Evolutionary conservation across 2,888 invertebrate species (phyloP).

Genomic region (Chirona hameri): DNA sequence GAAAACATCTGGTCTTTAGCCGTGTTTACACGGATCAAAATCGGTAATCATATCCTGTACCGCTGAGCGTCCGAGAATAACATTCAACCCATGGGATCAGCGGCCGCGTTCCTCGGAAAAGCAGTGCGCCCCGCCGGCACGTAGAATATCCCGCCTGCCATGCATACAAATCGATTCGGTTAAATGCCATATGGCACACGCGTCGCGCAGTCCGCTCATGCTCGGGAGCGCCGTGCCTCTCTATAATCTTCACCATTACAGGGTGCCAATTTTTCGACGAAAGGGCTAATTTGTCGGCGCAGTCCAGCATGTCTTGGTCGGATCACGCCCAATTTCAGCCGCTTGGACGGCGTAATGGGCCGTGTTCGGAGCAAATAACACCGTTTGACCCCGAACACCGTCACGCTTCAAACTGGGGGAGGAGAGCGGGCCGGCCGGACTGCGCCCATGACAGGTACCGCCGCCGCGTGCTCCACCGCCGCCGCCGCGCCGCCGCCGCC

Average conservation of each 20-base stretch:
- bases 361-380: background rate
- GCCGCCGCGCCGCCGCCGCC: background rate
- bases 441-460: background rate
- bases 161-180: constrained; percentile 13
- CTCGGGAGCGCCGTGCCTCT: background rate
- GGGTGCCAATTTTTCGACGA: background rate
- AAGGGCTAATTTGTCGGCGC: background rate
- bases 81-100: background rate
- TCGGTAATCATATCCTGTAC: constrained; percentile 10
- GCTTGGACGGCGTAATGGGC: background rate
- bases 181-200: constrained; percentile 1
- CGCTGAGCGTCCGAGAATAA: background rate
- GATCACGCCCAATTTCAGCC: background rate
- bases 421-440: background rate
- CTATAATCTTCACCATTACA: background rate
- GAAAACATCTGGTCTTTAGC: constrained; percentile 22
- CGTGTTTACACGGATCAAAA: constrained; percentile 25
- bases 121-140: background rate
- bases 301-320: background rate
- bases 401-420: background rate
- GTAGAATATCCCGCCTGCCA: background rate
- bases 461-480: background rate
- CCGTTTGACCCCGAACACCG: background rate
- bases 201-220: background rate
- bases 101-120: background rate